Evolutionary conservation across 2,888 invertebrate genomes (phyloP), one percentile per base, ranked within the genome.

Genomic region (Rhingia rostrata): DNA sequence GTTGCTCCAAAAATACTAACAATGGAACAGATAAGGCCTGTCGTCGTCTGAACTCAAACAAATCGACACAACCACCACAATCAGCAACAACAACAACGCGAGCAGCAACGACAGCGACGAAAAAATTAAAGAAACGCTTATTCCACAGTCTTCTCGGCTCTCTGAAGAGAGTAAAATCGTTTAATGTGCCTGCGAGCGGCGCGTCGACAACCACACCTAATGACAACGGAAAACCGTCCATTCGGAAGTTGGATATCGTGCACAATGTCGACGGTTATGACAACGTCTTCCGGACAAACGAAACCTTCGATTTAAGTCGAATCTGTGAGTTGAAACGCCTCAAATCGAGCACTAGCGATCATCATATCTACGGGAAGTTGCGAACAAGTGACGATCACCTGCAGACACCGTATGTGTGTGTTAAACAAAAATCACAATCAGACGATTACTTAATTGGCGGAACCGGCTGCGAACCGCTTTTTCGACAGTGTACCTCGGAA

Each of bases 241-340:
- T 51, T 54, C 39, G 54, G 37, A 64, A 54, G 45, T 67, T 35
- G 43, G 12, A 58, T 64, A 91, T 91, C 33, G 88, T 91, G 30
- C 91, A 91, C 86, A 90, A 91, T 85, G 90, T 91, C 47, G 90
- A 90, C 45, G 91, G 88, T 4, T 88, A 82, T 73, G 88, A 89
- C 4, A 88, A 90, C 67, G 90, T 91, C 0, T 91, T 90, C 64
- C 89, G 88, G 74, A 91, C 91, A 43, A 90, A 90, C 70, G 89
- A 90, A 54, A 90, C 90, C 4, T 91, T 91, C 56, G 91, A 91
- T 88, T 88, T 91, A 79, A 88, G 88, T 79, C 88, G 88, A 39
- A 91, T 91, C 54, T 90, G 90, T 79, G 89, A 91, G 74, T 86
- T 90, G 12, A 91, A 91, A 85, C 88, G 88, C 47, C 63, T 84